Evolutionary conservation across 2,888 invertebrate genomes (phyloP).

Genomic region (Dasypolia templi): DNA sequence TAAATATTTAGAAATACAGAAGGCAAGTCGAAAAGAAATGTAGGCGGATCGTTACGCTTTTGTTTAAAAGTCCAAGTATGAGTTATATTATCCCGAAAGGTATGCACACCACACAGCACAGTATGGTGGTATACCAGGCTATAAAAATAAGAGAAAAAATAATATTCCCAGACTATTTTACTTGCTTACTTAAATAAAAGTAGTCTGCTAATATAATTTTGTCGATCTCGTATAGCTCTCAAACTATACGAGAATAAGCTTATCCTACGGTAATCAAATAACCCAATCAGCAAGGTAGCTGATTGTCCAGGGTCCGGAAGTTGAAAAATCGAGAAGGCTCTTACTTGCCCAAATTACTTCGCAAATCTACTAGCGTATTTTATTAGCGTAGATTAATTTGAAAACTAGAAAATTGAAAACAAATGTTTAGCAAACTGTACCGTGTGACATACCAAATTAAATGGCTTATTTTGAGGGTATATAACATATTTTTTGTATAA

Average conservation of each 20-base stretch:
- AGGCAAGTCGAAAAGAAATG: background rate
- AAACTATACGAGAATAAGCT: too few species aligned
- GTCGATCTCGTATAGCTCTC: too few species aligned
- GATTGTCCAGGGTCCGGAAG: background rate
- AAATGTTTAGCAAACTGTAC: too few species aligned
- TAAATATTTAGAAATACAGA: conserved; percentile 1
- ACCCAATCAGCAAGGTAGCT: background rate
- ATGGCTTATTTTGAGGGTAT: too few species aligned
- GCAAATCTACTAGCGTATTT: background rate
- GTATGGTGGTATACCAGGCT: background rate
- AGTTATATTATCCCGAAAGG: background rate
- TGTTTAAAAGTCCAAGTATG: background rate
- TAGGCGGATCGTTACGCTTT: background rate
- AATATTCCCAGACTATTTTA: background rate
- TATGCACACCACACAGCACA: background rate
- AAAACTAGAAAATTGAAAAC: too few species aligned
- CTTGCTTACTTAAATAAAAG: too few species aligned
- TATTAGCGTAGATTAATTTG: too few species aligned
- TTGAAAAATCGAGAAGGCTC: background rate
- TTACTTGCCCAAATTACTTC: background rate
- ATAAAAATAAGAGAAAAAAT: too few species aligned
- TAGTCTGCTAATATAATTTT: too few species aligned
- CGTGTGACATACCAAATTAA: too few species aligned
- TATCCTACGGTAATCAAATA: background rate
- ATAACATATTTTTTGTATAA: too few species aligned